Conservation (phyloP, 2,888 invertebrate species). For the Hemistola chrysoprasaria region DNA sequence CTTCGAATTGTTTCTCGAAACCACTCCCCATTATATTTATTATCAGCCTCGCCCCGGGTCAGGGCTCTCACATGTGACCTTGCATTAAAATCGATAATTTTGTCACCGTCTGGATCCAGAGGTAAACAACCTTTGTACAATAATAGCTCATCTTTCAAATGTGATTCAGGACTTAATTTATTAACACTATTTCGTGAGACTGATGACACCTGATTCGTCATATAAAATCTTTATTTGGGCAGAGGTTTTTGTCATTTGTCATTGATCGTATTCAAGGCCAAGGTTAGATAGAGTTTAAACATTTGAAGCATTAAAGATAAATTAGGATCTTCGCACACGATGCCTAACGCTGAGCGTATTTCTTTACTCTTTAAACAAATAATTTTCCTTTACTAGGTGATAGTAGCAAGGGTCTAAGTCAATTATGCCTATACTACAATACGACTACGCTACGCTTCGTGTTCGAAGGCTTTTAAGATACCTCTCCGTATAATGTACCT, state of each 20-base stretch:
- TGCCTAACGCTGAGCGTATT: no score
- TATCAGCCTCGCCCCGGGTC: constrained; percentile 21
- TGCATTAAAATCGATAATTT: constrained; percentile 27
- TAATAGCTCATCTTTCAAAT: constrained; percentile 15
- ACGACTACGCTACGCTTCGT: no score
- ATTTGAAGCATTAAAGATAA: not conserved
- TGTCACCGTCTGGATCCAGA: constrained; percentile 25
- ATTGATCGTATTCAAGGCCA: constrained; percentile 11
- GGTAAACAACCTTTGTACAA: constrained; percentile 25
- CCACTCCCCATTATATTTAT: constrained; percentile 15
- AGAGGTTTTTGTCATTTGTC: constrained; percentile 22
- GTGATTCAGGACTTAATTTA: constrained; percentile 18
- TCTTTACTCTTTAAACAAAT: no score
- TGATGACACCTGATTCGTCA: constrained; percentile 1
- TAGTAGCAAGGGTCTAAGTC: no score
- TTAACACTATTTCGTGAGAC: constrained; percentile 10
- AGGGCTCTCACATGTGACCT: constrained; percentile 21
- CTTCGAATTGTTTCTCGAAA: not conserved
- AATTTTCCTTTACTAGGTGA: no score
- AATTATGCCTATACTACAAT: no score
- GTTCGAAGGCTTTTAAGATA: no score
- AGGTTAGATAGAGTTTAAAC: constrained; percentile 7
- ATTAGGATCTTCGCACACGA: no score
- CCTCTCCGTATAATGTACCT: no score
- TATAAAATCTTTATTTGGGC: constrained; percentile 16